Conservation (phyloP, 2,113 vertebrate genomes). For the Siniperca chuatsi region DNA sequence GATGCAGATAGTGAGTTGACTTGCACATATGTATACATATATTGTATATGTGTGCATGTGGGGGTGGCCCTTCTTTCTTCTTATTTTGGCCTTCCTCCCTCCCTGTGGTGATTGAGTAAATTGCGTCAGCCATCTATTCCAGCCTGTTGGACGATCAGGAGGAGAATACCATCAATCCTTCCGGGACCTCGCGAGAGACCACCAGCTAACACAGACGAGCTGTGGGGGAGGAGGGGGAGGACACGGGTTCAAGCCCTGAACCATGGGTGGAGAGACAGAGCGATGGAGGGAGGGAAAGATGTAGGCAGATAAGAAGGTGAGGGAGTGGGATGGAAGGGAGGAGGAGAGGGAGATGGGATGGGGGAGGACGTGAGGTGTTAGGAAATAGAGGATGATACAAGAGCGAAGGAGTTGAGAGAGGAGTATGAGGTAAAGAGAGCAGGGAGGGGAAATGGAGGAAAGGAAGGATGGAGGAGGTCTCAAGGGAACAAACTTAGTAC, state of each 20-base stretch:
- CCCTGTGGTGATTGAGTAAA: conserved; percentile 57
- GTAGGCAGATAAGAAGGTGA: conserved; percentile 63
- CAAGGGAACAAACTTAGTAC: conserved; percentile 65
- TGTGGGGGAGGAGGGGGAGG: conserved; percentile 40
- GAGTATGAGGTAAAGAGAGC: conserved; percentile 54
- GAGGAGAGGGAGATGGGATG: background rate
- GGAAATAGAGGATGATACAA: conserved; percentile 56
- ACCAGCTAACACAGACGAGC: conserved; percentile 72
- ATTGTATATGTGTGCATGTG: conserved; percentile 3
- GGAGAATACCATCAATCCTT: conserved; percentile 73
- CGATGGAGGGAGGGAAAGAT: conserved; percentile 56
- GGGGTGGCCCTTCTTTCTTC: conserved; percentile 12
- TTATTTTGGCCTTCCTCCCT: conserved; percentile 44
- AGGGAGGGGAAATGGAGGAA: conserved; percentile 20
- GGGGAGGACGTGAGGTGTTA: conserved; percentile 54
- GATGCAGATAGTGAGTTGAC: conserved; percentile 31
- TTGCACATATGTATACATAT: conserved; percentile 35
- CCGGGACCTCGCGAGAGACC: conserved; percentile 67
- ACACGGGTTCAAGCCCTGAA: conserved; percentile 64
- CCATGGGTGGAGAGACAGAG: conserved; percentile 53
- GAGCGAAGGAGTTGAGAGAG: conserved; percentile 56
- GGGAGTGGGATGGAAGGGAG: conserved; percentile 40
- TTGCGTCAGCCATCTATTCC: conserved; percentile 69
- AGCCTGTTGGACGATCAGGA: conserved; percentile 48
- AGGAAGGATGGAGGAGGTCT: conserved; percentile 57